Percentiles rank a stretch among this genome's conserved stretches.
These are phyloP conservation scores for Uropsilus gracilis DNA, from an alignment of 2,113 vertebrate species.

Conservation along the genomic window DNA sequence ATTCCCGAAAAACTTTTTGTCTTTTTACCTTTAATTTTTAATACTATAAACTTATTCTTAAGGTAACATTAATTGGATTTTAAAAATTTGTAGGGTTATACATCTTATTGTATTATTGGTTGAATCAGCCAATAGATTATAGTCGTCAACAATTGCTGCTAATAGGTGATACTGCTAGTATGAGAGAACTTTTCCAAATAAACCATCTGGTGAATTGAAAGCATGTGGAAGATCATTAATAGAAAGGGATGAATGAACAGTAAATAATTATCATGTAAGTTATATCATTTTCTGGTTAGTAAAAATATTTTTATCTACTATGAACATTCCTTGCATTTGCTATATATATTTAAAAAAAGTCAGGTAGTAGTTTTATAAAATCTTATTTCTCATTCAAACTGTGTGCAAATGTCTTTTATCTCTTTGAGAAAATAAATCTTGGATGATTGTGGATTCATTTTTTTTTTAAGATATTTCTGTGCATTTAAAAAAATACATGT, in stretches of 20 bases:
- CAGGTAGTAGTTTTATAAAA: accelerated
- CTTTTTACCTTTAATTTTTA: not conserved
- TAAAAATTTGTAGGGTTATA: not conserved
- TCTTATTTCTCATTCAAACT: not conserved
- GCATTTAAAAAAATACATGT: not conserved
- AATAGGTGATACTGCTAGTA: not conserved
- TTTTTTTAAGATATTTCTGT: not conserved
- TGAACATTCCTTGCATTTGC: not conserved
- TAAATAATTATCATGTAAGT: not conserved
- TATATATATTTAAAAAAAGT: not conserved
- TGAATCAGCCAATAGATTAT: not conserved
- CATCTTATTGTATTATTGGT: not conserved
- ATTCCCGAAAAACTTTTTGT: not conserved
- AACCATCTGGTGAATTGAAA: not conserved
- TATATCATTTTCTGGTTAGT: not conserved
- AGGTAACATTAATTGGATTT: not conserved
- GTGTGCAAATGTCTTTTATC: not conserved
- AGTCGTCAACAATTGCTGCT: not conserved
- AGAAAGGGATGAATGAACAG: not conserved
- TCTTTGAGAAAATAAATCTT: not conserved
- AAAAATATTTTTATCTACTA: not conserved
- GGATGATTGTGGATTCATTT: not conserved
- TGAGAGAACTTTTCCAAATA: not conserved
- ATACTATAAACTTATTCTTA: not conserved
- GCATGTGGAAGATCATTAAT: not conserved